Conservation (phyloP, 2,797 vertebrate species). For the Valencia hispanica region DNA sequence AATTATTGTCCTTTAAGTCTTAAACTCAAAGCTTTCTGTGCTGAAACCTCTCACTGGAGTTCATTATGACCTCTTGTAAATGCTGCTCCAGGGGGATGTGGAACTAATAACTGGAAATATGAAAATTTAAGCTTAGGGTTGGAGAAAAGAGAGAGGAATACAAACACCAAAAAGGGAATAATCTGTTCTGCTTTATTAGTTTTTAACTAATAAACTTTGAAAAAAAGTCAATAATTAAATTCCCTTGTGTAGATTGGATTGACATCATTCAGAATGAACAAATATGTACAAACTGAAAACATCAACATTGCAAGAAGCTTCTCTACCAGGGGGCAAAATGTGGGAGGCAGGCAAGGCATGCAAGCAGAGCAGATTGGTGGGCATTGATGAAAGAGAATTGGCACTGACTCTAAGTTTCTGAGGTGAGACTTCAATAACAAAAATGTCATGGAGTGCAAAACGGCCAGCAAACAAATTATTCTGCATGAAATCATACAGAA, state of each 20-base stretch:
- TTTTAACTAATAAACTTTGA: background rate
- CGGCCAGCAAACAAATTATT: conserved; percentile 7
- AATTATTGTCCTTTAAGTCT: conserved; percentile 34
- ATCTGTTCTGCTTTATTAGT: conserved; percentile 1
- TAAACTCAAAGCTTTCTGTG: conserved; percentile 32
- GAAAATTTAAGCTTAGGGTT: conserved; percentile 33
- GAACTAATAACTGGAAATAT: conserved; percentile 34
- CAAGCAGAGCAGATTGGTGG: conserved; percentile 33
- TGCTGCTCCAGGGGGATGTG: conserved; percentile 28
- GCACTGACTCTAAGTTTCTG: conserved; percentile 20
- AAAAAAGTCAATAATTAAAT: conserved; percentile 8
- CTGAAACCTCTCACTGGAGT: conserved; percentile 30
- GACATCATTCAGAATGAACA: background rate
- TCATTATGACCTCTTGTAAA: conserved; percentile 47
- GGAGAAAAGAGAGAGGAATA: conserved; percentile 22
- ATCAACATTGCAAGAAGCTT: conserved; percentile 8
- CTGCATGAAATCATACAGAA: background rate
- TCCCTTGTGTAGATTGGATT: background rate
- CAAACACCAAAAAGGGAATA: conserved; percentile 14
- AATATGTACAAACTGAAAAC: conserved; percentile 17
- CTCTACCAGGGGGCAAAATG: conserved; percentile 17
- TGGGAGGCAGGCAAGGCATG: conserved; percentile 16
- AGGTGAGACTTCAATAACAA: conserved; percentile 10
- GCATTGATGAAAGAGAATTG: conserved; percentile 39
- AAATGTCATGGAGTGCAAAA: background rate